These are phyloP conservation scores for Lepidurus packardi DNA, from an alignment of 1,140 invertebrate genomes.

Conservation along the genomic window DNA sequence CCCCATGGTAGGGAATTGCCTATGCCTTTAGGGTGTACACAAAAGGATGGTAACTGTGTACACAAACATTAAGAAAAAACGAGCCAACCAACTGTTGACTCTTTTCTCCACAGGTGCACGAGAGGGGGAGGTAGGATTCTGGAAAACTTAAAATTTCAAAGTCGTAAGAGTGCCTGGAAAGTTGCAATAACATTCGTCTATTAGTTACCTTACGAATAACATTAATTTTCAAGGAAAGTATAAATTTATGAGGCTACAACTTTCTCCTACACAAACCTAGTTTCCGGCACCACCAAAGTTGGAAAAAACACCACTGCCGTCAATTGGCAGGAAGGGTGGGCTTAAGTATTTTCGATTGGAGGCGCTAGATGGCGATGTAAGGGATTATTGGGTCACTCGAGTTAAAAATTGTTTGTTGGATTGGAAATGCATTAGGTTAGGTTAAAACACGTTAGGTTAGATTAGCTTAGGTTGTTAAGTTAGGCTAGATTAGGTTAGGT, in stretches of 20 bases:
- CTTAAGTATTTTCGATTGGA: background rate
- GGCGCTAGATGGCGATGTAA: background rate
- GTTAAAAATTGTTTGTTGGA: no score
- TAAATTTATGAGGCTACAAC: no score
- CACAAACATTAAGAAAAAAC: background rate
- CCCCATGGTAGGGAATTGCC: conserved; percentile 6
- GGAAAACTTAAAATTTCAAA: background rate
- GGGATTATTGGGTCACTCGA: no score
- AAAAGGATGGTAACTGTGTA: background rate
- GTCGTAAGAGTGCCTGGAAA: background rate
- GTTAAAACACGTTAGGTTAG: no score
- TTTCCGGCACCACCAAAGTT: background rate
- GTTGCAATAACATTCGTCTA: background rate
- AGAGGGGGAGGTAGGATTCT: background rate
- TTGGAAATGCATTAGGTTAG: no score
- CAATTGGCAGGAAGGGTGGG: background rate
- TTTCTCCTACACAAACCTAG: background rate
- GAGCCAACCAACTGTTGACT: background rate
- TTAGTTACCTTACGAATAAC: no score
- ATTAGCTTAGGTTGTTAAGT: no score
- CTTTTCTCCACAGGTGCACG: background rate
- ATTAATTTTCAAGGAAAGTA: no score
- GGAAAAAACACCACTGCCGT: background rate
- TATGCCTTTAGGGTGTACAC: background rate
- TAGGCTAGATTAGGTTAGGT: no score